Evolutionary conservation across 2,797 vertebrate genomes (phyloP).

Genomic region (Melanotaenia maccullochi): DNA sequence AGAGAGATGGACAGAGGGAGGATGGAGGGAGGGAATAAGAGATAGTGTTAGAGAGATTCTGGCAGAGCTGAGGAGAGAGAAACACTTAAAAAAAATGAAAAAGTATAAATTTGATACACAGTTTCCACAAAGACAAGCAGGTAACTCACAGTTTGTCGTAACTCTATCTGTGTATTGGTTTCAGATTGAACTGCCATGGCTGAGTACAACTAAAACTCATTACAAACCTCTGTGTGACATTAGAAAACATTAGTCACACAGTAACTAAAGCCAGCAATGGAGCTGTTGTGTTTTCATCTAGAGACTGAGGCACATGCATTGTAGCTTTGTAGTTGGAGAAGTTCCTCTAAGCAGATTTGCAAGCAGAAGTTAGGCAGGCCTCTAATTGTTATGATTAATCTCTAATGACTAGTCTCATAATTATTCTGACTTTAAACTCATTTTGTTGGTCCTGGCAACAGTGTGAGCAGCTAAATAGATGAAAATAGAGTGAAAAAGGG

Average conservation of each 20-base stretch:
- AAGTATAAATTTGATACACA: conserved; percentile 11
- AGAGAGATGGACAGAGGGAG: conserved; percentile 54
- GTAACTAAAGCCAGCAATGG: not conserved
- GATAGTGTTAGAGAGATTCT: conserved; percentile 23
- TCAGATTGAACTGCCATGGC: not conserved
- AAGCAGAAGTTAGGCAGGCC: not conserved
- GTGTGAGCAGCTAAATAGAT: not conserved
- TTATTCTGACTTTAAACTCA: not conserved
- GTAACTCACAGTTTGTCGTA: not conserved
- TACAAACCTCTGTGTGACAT: not conserved
- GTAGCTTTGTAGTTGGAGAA: conserved; percentile 2
- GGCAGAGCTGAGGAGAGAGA: conserved; percentile 8
- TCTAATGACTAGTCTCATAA: not conserved
- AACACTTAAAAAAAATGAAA: conserved; percentile 24
- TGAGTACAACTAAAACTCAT: not conserved
- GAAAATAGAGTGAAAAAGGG: not conserved
- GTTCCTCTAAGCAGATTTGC: not conserved
- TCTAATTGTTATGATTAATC: not conserved
- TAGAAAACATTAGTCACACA: not conserved
- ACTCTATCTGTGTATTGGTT: not conserved
- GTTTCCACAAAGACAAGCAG: not conserved
- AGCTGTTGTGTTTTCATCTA: conserved; percentile 3
- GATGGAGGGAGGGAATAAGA: conserved; percentile 21
- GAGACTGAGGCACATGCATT: not conserved
- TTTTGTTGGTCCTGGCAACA: not conserved